phyloP scores from a whole-genome alignment of 2,797 vertebrate species.

The Antennarius maculatus region DNA sequence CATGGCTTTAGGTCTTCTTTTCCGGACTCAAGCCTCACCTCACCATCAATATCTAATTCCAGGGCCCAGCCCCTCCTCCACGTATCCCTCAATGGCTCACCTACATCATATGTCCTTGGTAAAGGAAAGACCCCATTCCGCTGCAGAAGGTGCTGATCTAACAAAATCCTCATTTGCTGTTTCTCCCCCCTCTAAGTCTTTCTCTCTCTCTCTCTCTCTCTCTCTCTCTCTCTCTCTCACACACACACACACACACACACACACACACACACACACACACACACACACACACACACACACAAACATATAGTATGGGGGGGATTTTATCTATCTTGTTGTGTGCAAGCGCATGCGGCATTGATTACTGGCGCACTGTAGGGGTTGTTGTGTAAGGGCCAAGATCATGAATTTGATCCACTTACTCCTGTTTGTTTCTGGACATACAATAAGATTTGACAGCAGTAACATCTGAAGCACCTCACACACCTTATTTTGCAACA shows the following conservation, averaged over 20 bases:
- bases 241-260: too few relatives aligned
- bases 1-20: constrained; percentile 54
- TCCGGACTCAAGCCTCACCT: constrained; percentile 36
- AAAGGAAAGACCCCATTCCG: constrained; percentile 58
- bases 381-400: constrained; percentile 35
- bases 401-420: constrained; percentile 26
- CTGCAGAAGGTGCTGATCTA: constrained; percentile 70
- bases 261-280: too few relatives aligned
- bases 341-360: constrained; percentile 15
- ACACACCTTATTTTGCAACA: constrained; percentile 28
- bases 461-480: background rate
- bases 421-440: constrained; percentile 18
- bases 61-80: constrained; percentile 12
- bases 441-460: constrained; percentile 17
- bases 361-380: constrained; percentile 35
- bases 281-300: constrained; percentile 14
- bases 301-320: background rate
- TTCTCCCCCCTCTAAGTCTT: constrained; percentile 38
- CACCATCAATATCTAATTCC: constrained; percentile 21
- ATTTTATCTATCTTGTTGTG: constrained; percentile 19
- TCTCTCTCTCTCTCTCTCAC: background rate
- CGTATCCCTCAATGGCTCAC: constrained; percentile 42
- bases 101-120: constrained; percentile 71
- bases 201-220: constrained; percentile 23
- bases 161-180: constrained; percentile 58